Evolutionary conservation across 1,140 invertebrate species (phyloP), one percentile per base, ranked within the genome.

Genomic region (Thalassaphorura encarpata): DNA sequence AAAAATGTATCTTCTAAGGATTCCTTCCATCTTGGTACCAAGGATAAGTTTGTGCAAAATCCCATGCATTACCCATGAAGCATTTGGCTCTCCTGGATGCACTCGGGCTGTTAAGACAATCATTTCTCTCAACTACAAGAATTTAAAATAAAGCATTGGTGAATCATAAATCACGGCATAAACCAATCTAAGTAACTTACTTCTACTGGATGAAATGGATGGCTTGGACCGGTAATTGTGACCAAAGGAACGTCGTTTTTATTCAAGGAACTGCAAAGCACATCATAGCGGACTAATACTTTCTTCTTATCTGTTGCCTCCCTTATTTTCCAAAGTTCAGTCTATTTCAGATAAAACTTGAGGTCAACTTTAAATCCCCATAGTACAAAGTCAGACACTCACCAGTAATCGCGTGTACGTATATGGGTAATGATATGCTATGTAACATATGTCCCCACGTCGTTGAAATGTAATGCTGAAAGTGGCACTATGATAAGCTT

Each of bases 371-470:
- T n/a, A n/a, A n/a, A n/a, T n/a, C n/a, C n/a, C n/a, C n/a, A n/a
- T n/a, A n/a, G n/a, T n/a, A n/a, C 16, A 36, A 31, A 59, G 11
- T 36, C 33, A 54, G 29, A 26, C 8, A 57, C 55, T 47, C 61
- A 83, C 82, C 77, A 84, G 73, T 60, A 93, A 71, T 66, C 80
- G 79, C 13, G 85, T 83, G 69, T 89, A 93, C 0, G 88, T 89
- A 68, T 89, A 94, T 0, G 90, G 90, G 70, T 84, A 92, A 70
- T 93, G 89, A 69, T 92, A 95, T 1, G 89, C 89, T 49, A 95
- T 69, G 70, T 94, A 95, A 67, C 85, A 89, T 19, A 91, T 77
- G 69, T 94, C 90, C 60, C 81, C 77, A 26, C 73, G 71, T 70
- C 90, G 81, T 15, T 79, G 79, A 70, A 94, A 93, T 23, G 74